A percentile compares a stretch with the other conserved stretches of the same genome.
Conservation (phyloP, 2,113 vertebrate genomes). For the Heloderma charlesbogerti region DNA sequence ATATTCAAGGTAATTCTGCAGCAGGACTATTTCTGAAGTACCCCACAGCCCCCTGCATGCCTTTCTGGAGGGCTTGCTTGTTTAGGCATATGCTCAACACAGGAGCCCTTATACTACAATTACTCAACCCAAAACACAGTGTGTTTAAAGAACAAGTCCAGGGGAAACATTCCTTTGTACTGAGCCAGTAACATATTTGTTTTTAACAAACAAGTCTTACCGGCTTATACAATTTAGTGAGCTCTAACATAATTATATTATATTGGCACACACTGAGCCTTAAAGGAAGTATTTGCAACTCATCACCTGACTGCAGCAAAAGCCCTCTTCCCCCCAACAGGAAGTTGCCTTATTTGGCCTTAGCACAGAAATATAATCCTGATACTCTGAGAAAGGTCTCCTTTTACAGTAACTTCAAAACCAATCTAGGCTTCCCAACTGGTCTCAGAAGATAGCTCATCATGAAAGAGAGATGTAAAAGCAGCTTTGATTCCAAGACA, state of each 20-base stretch:
- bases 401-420: neutral
- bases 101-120: neutral
- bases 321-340: neutral
- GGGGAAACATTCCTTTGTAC: constrained; percentile 49
- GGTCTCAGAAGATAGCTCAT: neutral
- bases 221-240: neutral
- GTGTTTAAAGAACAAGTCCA: neutral
- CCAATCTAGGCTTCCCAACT: neutral
- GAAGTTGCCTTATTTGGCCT: neutral
- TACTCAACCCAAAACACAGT: neutral
- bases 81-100: neutral
- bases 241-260: neutral
- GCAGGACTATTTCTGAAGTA: neutral
- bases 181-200: constrained; percentile 52
- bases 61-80: neutral
- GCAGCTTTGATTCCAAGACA: neutral
- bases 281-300: neutral
- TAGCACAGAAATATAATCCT: neutral
- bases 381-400: neutral
- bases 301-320: accelerated
- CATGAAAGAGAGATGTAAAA: neutral
- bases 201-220: neutral
- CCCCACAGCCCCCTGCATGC: neutral
- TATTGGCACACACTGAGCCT: neutral
- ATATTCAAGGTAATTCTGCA: neutral